Base-by-base conservation (phyloP, 2,888 invertebrate species). In the Lycaena phlaeas region DNA sequence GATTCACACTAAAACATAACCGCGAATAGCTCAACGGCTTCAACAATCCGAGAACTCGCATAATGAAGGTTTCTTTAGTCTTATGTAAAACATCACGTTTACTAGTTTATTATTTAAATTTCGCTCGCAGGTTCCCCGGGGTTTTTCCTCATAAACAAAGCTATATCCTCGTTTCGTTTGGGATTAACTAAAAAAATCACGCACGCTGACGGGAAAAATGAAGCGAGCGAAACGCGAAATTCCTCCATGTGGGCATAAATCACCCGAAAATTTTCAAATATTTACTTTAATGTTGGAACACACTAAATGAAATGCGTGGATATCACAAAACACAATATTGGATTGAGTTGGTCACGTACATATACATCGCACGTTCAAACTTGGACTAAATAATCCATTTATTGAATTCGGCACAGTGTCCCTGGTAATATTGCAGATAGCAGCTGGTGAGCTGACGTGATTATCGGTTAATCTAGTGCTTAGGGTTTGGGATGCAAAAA, bases 1-100 rank as follows among this genome's bases (percentile, higher is more conserved):
- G 52, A 49, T 52, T 56, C 53, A 48, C 49, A 52, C 54, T 51
- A 49, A 49, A 48, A 43, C 44, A 47, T 46, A 43, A 49, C 52
- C 44, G 47, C 40, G 41, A 40, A 40, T 26, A 40, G 42, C 50
- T 51, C 41, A 36, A 10, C 41, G 38, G 51, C 51, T 51, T 53
- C 50, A 56, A 54, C 49, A 54, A 57, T 56, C 51, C 52, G 49
- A 43, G 48, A 46, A 53, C 53, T 51, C 44, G 57, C 58, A 59
- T 61, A 61, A 64, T 58, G 57, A 59, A 52, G 48, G 44, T 48
- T 49, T 51, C 53, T 52, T 51, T 48, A 40, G 39, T 31, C 38
- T 38, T 39, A 38, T 41, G 40, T 27, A 40, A 40, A 40, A 34
- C 34, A 22, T 22, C 22, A 17, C 40, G 12, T 27, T 40, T 26